These are phyloP conservation scores for Drosophila rubida DNA, from an alignment of 2,888 invertebrate genomes.

Conservation along the genomic window DNA sequence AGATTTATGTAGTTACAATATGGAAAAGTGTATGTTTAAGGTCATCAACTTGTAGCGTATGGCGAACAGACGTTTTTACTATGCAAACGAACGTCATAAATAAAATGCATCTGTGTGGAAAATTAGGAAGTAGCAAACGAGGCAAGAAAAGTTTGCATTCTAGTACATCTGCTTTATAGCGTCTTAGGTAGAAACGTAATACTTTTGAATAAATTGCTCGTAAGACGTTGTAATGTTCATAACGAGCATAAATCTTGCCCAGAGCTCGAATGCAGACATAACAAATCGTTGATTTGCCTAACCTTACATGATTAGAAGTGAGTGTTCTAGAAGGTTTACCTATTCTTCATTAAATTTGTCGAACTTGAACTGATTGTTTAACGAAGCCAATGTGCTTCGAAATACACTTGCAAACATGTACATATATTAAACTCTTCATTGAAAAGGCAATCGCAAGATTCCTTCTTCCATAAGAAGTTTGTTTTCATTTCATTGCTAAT, in stretches of 20 bases:
- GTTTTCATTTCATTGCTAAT: conserved; percentile 1
- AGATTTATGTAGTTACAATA: no score
- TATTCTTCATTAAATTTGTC: background rate
- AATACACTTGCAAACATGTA: background rate
- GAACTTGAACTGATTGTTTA: no score
- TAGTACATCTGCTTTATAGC: conserved; percentile 46
- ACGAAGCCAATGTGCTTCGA: no score
- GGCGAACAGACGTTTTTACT: no score
- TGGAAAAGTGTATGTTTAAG: background rate
- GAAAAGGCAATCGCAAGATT: background rate
- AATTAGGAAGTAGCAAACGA: conserved; percentile 60
- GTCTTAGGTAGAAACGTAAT: background rate
- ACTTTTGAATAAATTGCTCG: background rate
- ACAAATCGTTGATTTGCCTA: conserved; percentile 58
- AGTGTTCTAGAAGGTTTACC: no score
- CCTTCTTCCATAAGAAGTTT: no score
- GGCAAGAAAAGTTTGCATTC: conserved; percentile 46
- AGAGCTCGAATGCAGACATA: conserved; percentile 57
- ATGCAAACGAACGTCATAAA: conserved; percentile 62
- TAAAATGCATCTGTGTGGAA: conserved; percentile 61
- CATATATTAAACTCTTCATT: background rate
- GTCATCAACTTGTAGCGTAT: background rate
- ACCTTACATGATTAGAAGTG: no score
- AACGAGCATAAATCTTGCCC: conserved; percentile 61
- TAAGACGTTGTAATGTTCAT: conserved; percentile 9